Conservation (phyloP, 2,888 invertebrate genomes). For the Thecocarcelia acutangulata region DNA sequence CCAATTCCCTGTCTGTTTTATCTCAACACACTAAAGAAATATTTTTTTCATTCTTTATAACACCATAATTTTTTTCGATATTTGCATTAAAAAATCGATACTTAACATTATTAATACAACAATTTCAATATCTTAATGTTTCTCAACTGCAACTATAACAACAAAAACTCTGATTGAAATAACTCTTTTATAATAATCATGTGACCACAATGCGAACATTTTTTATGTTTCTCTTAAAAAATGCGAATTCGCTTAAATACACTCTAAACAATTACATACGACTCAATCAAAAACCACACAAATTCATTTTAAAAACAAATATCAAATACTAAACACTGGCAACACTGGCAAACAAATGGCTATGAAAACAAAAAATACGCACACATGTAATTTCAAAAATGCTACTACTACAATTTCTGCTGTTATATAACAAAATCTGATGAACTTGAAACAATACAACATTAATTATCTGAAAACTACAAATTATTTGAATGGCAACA, state of each 20-base stretch:
- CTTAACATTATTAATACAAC: conserved; percentile 44
- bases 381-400: conserved; percentile 27
- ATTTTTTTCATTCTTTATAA: conserved; percentile 25
- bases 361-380: conserved; percentile 19
- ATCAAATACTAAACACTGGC: conserved; percentile 47
- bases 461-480: conserved; percentile 22
- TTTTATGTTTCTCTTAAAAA: not conserved
- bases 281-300: conserved; percentile 39
- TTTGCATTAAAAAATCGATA: conserved; percentile 18
- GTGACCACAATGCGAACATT: conserved; percentile 42
- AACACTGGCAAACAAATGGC: conserved; percentile 41
- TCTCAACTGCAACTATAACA: conserved; percentile 67
- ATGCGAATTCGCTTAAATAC: conserved; percentile 1
- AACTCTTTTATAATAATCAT: conserved; percentile 32
- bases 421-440: not conserved
- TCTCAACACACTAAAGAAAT: not conserved
- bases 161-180: conserved; percentile 36
- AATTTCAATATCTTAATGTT: conserved; percentile 54
- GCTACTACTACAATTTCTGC: conserved; percentile 1
- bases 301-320: conserved; percentile 20
- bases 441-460: conserved; percentile 23
- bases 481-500: conserved; percentile 52
- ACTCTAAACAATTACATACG: conserved; percentile 28
- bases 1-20: not conserved
- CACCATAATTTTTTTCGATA: conserved; percentile 22